Evolutionary conservation across 2,113 vertebrate species (phyloP), one percentile per base, ranked within the genome.

Genomic region (Rhinoptilus africanus): DNA sequence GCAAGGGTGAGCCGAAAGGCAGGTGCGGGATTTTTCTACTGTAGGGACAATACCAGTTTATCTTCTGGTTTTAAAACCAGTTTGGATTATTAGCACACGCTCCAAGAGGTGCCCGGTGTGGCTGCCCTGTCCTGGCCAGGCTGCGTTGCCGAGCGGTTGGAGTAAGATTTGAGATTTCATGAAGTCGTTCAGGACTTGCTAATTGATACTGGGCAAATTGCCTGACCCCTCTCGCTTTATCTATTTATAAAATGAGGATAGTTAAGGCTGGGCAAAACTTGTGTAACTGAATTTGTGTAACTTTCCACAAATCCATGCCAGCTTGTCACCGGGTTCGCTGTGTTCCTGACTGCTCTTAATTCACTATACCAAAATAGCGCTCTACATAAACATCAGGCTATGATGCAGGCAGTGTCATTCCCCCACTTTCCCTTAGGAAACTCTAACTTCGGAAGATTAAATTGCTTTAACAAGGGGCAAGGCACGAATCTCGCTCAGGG

Each of bases 281-380:
- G 92, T 96, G 92, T 95, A 96, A 97, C 96, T 88, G 82, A 96
- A 92, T 97, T 97, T 97, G 93, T 97, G 96, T 94, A 96, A 96
- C 96, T 97, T 97, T 97, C 97, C 96, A 95, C 91, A 87, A 93
- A 96, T 95, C 95, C 94, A 30, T 96, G 96, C 96, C 97, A 97
- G 91, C 96, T 95, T 94, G 95, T 96, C 95, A 93, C 96, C 24
- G 50, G 91, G 91, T 82, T 96, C 76, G 3, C 91, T 72, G 83
- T 94, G 94, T 97, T 97, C 96, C 95, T 96, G 95, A 79, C 92
- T 94, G 95, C 95, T 95, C 95, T 89, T 95, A 93, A 96, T 97
- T 94, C 94, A 63, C 60, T 56, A 64, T 15, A 84, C 94, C 53
- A 97, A 97, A 97, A 97, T 97, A 95, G 88, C 7, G 1, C 86